Conservation (phyloP, 2,888 invertebrate species). For the Agonum fuliginosum region DNA sequence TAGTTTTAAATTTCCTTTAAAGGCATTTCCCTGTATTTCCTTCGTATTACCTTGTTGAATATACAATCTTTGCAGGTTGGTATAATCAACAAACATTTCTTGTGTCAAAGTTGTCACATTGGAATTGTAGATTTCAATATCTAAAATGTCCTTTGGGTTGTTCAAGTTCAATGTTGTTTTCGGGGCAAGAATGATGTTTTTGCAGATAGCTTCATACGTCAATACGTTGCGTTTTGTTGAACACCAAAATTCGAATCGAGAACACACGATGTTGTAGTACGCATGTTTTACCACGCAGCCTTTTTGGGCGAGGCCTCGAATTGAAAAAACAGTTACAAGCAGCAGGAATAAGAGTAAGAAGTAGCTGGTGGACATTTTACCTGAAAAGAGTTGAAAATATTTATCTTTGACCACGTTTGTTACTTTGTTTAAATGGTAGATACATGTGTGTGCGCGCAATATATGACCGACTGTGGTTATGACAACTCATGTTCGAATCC, state of each 20-base stretch:
- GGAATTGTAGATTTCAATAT: slow-evolving; percentile 39
- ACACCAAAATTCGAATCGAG: slow-evolving; percentile 49
- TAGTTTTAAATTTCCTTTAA: neutral
- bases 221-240: slow-evolving; percentile 5
- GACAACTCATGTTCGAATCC: too few species aligned
- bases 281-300: slow-evolving; percentile 32
- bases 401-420: neutral
- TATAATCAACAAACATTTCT: slow-evolving; percentile 16
- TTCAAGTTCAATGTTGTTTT: neutral
- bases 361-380: neutral
- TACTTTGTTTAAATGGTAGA: neutral
- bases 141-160: neutral
- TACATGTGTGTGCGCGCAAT: neutral
- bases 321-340: neutral
- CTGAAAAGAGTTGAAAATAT: too few species aligned
- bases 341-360: neutral
- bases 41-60: slow-evolving; percentile 16
- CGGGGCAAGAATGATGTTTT: neutral
- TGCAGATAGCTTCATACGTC: slow-evolving; percentile 46
- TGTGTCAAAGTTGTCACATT: neutral
- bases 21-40: slow-evolving; percentile 14
- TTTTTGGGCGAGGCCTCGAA: neutral
- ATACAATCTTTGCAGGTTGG: slow-evolving; percentile 23
- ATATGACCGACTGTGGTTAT: too few species aligned
- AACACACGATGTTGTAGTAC: slow-evolving; percentile 47